These are phyloP conservation scores for Chionoecetes opilio DNA, from an alignment of 1,140 invertebrate genomes.

Conservation along the genomic window DNA sequence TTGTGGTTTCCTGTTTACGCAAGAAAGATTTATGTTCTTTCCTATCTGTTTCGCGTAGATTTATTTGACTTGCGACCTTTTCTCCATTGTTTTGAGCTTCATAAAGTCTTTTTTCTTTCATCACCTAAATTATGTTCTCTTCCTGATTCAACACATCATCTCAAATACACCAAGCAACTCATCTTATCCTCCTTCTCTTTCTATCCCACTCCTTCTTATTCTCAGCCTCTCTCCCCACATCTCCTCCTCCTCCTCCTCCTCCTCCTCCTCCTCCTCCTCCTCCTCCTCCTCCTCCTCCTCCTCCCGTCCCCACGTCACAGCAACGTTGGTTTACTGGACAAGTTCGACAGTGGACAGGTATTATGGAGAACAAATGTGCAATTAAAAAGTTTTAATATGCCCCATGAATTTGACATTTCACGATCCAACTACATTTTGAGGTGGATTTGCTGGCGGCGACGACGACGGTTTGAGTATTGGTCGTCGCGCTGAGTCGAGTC, in stretches of 20 bases:
- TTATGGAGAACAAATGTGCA: slow-evolving; percentile 78
- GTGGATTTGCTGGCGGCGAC: slow-evolving; percentile 72
- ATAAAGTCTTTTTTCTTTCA: no score
- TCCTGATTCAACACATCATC: background rate
- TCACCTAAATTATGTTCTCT: background rate
- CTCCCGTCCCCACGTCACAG: slow-evolving; percentile 66
- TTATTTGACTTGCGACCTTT: background rate
- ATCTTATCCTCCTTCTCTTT: background rate
- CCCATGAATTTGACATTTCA: slow-evolving; percentile 78
- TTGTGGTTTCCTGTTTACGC: background rate
- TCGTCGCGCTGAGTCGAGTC: background rate
- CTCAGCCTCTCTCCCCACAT: background rate
- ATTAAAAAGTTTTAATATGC: slow-evolving; percentile 80
- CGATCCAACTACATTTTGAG: slow-evolving; percentile 76
- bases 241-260: background rate
- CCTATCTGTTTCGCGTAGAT: background rate
- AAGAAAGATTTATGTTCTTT: background rate
- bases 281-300: background rate
- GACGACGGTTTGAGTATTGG: slow-evolving; percentile 71
- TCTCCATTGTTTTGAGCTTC: background rate
- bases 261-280: slow-evolving; percentile 10
- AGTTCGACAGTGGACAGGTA: slow-evolving; percentile 79
- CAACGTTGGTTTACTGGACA: slow-evolving; percentile 75
- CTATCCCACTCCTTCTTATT: slow-evolving; percentile 33
- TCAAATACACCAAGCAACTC: background rate